Evolutionary conservation across 2,113 vertebrate species (phyloP).

Genomic region (Rhinoderma darwinii): DNA sequence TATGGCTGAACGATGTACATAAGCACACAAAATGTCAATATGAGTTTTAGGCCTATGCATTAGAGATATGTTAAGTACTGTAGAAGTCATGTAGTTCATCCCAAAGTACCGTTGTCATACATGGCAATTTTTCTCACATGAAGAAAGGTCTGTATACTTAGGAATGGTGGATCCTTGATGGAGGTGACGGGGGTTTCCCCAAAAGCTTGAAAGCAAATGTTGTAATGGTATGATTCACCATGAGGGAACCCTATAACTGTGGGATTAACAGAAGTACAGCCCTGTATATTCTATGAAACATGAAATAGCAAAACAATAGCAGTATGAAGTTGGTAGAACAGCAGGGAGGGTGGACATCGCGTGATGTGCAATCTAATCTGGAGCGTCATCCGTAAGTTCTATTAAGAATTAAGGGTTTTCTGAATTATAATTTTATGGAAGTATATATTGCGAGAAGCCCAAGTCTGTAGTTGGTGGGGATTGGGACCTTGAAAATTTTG

Average conservation of each 20-base stretch:
- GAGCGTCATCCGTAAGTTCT: neutral
- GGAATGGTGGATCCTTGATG: neutral
- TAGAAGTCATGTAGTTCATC: neutral
- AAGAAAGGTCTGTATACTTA: neutral
- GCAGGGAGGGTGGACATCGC: neutral
- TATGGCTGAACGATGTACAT: no score
- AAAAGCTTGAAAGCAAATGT: neutral
- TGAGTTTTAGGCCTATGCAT: neutral
- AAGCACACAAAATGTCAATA: neutral
- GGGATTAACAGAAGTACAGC: neutral
- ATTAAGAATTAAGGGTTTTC: neutral
- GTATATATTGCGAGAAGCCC: neutral
- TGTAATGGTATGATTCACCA: neutral
- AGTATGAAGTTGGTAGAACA: neutral
- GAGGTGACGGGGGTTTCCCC: no score
- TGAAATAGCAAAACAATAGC: neutral
- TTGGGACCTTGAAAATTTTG: no score
- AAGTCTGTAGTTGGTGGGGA: neutral
- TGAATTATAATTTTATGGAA: neutral
- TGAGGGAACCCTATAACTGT: neutral
- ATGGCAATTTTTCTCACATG: no score
- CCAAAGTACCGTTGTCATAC: neutral
- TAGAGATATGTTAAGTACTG: neutral
- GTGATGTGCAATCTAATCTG: neutral
- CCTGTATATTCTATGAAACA: neutral